Evolutionary conservation across 2,113 vertebrate species (phyloP).

Genomic region (Ictidomys tridecemlineatus): DNA sequence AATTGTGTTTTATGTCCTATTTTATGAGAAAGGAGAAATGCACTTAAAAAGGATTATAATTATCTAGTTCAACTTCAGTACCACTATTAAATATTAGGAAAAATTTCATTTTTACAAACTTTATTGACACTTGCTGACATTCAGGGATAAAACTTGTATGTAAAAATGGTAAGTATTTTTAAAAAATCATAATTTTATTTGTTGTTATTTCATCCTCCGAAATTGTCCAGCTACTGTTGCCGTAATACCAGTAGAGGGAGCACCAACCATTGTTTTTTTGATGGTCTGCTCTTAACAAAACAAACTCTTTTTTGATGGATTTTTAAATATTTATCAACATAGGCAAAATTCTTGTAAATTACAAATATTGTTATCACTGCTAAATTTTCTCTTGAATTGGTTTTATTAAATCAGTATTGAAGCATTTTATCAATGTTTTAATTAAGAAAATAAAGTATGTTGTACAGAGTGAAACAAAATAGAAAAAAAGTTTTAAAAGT

Average conservation of each 20-base stretch:
- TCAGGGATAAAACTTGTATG: neutral
- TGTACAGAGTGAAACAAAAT: slow-evolving; percentile 53
- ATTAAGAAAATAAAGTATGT: neutral
- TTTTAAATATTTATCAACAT: slow-evolving; percentile 32
- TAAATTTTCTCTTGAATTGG: neutral
- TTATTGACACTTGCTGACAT: neutral
- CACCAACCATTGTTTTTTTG: slow-evolving; percentile 69
- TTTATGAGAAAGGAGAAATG: slow-evolving; percentile 18
- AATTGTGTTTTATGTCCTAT: neutral
- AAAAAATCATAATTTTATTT: neutral
- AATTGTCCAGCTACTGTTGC: neutral
- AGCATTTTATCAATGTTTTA: slow-evolving; percentile 32
- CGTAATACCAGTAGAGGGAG: slow-evolving; percentile 88
- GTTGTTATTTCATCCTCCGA: slow-evolving; percentile 11
- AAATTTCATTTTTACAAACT: slow-evolving; percentile 40
- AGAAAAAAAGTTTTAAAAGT: neutral
- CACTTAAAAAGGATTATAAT: neutral
- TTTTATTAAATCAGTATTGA: slow-evolving; percentile 25
- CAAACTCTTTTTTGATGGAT: neutral
- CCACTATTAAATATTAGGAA: neutral
- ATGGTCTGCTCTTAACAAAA: slow-evolving; percentile 51
- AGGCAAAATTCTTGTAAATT: slow-evolving; percentile 51
- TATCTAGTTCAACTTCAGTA: neutral
- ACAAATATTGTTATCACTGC: slow-evolving; percentile 42
- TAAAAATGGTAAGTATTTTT: neutral